phyloP scores from a whole-genome alignment of 1,140 invertebrate genomes.

The roundworm (Caenorhabditis elegans) region DNA sequence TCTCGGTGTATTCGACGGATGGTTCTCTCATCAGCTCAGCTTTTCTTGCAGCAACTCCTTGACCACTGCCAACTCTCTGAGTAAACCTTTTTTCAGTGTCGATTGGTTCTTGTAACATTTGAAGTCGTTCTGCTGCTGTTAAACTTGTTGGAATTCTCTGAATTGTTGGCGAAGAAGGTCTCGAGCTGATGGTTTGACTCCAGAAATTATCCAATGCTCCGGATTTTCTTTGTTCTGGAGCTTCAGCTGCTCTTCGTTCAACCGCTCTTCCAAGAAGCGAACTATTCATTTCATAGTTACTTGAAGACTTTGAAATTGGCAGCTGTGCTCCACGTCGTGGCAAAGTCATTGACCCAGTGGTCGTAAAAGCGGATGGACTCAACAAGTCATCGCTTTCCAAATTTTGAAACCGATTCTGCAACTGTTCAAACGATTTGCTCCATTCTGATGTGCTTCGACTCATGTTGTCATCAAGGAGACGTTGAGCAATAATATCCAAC shows the following conservation, averaged over 20 bases:
- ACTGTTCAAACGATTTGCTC: slow-evolving; percentile 38
- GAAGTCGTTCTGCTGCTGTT: slow-evolving; percentile 52
- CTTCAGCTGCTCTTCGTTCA: slow-evolving; percentile 41
- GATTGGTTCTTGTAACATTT: slow-evolving; percentile 52
- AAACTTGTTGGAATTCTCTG: slow-evolving; percentile 43
- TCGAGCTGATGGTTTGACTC: slow-evolving; percentile 41
- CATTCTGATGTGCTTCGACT: slow-evolving; percentile 44
- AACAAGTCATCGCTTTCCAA: neutral
- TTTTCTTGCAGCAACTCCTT: slow-evolving; percentile 43
- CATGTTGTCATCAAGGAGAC: slow-evolving; percentile 45
- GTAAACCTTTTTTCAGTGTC: neutral
- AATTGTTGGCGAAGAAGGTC: slow-evolving; percentile 46
- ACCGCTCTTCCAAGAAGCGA: slow-evolving; percentile 50
- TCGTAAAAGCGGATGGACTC: slow-evolving; percentile 5
- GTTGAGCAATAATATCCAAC: neutral
- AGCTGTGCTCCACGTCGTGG: slow-evolving; percentile 31
- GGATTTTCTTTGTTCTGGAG: slow-evolving; percentile 43
- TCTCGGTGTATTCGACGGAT: neutral
- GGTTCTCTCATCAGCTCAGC: slow-evolving; percentile 43
- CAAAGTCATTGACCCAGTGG: slow-evolving; percentile 41
- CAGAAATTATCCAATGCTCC: slow-evolving; percentile 51
- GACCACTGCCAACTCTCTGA: slow-evolving; percentile 22
- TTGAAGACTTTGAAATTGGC: slow-evolving; percentile 47
- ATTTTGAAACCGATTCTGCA: slow-evolving; percentile 40
- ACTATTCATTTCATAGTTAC: slow-evolving; percentile 47